phyloP scores from a whole-genome alignment of 2,888 invertebrate genomes.

The Phytoseiulus persimilis region DNA sequence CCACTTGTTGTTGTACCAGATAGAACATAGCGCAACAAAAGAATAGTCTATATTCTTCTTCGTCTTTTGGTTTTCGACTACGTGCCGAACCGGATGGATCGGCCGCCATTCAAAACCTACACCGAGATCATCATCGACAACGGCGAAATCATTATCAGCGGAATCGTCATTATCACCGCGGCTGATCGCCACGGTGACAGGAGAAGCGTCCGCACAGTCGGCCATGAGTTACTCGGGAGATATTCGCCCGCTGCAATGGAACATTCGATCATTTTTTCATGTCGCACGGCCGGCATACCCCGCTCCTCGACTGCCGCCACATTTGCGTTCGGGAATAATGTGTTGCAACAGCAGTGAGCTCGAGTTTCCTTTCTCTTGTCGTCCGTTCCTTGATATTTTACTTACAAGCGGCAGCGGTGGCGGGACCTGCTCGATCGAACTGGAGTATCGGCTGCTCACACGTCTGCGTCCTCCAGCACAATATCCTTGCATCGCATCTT shows the following conservation, averaged over 20 bases:
- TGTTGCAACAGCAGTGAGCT: neutral
- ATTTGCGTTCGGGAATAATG: neutral
- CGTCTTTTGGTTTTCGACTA: neutral
- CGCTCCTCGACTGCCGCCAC: neutral
- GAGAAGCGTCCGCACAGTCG: neutral
- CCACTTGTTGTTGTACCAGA: neutral
- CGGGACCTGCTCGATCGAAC: neutral
- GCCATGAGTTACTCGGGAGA: neutral
- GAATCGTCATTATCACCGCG: neutral
- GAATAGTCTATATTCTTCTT: neutral
- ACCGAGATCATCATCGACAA: neutral
- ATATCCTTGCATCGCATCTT: neutral
- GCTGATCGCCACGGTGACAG: neutral
- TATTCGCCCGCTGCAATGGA: neutral
- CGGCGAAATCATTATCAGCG: neutral
- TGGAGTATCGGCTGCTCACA: neutral
- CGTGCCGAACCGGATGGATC: neutral
- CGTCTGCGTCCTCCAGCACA: neutral
- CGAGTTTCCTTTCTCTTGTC: neutral
- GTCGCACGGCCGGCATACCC: neutral
- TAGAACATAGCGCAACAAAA: conserved; percentile 5
- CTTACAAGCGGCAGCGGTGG: neutral
- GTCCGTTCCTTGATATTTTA: neutral
- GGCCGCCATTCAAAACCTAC: neutral
- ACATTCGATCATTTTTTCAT: neutral